Evolutionary conservation across 2,797 vertebrate species (phyloP).

Genomic region (Kryptopterus vitreolus): DNA sequence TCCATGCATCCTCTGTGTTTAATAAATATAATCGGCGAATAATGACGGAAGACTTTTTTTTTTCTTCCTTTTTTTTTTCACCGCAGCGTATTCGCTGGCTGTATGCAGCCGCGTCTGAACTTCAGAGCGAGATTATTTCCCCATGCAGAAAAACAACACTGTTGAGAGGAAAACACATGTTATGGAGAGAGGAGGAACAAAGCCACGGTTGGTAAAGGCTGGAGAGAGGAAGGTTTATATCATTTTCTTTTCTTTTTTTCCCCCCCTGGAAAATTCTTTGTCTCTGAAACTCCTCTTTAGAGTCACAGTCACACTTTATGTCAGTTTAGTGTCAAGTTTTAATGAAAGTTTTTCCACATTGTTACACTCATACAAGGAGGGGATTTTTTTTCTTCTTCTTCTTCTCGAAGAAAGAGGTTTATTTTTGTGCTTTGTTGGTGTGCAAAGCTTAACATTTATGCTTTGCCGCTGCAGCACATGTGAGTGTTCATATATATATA

Average conservation of each 20-base stretch:
- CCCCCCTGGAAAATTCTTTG: conserved; percentile 3
- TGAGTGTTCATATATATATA: background rate
- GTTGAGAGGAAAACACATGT: conserved; percentile 63
- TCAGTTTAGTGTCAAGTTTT: background rate
- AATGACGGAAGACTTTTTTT: conserved; percentile 69
- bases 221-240: conserved; percentile 28
- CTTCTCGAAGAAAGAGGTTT: background rate
- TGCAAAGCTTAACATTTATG: background rate
- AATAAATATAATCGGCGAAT: conserved; percentile 73
- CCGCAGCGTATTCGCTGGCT: conserved; percentile 69
- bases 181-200: conserved; percentile 59
- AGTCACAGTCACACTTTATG: conserved; percentile 10
- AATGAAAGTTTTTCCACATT: conserved; percentile 16
- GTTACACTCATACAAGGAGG: background rate
- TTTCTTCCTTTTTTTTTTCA: too few species aligned
- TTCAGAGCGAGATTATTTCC: conserved; percentile 65
- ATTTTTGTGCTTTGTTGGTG: conserved; percentile 2
- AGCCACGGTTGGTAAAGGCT: conserved; percentile 57
- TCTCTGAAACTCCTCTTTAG: conserved; percentile 15
- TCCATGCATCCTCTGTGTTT: conserved; percentile 69
- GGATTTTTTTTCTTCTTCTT: too few species aligned
- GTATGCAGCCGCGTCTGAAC: conserved; percentile 66
- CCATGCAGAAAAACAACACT: conserved; percentile 64
- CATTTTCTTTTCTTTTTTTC: background rate
- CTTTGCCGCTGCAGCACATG: conserved; percentile 3